phyloP scores from a whole-genome alignment of 2,888 invertebrate genomes.

The Parnassius apollo region DNA sequence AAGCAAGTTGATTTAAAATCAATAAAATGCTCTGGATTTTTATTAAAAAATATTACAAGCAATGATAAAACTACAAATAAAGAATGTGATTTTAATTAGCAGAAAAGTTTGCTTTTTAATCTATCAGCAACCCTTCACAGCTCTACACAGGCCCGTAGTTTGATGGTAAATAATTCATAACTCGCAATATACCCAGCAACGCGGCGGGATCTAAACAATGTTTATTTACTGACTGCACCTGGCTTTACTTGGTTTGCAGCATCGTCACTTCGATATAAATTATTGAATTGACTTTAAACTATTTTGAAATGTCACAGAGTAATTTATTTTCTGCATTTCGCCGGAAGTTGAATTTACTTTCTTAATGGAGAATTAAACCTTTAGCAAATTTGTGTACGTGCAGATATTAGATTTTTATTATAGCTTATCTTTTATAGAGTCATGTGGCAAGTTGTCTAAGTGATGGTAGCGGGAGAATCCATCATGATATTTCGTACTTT shows the following conservation, averaged over 20 bases:
- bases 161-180: slow-evolving; percentile 60
- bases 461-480: neutral
- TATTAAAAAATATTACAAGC: too few species aligned
- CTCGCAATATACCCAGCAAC: slow-evolving; percentile 35
- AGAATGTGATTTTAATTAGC: slow-evolving; percentile 1
- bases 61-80: neutral
- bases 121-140: slow-evolving; percentile 13
- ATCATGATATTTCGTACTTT: too few species aligned
- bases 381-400: neutral
- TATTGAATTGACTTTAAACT: slow-evolving; percentile 21
- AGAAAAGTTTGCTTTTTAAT: slow-evolving; percentile 20
- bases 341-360: slow-evolving; percentile 9
- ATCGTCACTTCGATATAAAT: slow-evolving; percentile 20
- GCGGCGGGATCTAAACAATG: slow-evolving; percentile 41
- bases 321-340: slow-evolving; percentile 8
- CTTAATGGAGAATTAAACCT: neutral
- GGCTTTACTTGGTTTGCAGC: slow-evolving; percentile 21
- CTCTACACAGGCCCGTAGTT: slow-evolving; percentile 13
- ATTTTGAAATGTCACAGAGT: slow-evolving; percentile 5
- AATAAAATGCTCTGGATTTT: too few species aligned
- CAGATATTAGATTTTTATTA: neutral
- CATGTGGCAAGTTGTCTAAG: neutral
- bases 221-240: slow-evolving; percentile 43
- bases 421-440: too few species aligned
- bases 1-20: too few species aligned